Base-by-base conservation (phyloP, 2,797 vertebrate genomes). In the Ceyx erithaca region DNA sequence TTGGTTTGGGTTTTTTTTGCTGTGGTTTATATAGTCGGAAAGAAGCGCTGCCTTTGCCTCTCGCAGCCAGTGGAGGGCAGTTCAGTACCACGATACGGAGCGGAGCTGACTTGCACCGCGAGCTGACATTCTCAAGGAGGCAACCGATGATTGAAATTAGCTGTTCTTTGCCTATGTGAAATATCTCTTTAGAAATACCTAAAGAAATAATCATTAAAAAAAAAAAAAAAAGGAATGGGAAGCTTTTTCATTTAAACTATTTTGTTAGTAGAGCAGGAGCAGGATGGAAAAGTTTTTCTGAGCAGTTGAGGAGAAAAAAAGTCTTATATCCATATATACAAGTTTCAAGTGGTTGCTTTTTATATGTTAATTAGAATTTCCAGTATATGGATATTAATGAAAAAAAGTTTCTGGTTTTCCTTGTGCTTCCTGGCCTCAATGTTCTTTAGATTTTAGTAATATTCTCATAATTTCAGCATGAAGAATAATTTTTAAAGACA, bases 21-120 rank as follows among this genome's bases (percentile, higher is more conserved):
- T 2, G 51, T 8, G 61, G 16, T 35, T 87, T 64, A 67, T 26
- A 4, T 0, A 10, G 30, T 12, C 18, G 19, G 15, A 59, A 28
- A 12, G 33, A 33, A 55, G 15, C 23, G 28, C 15, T 94, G 95
- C 51, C 45, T 83, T 97, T 97, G 87, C 88, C 46, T 78, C 19
- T 75, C 14, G 35, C 11, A 35, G 79, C 97, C 98, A 97, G 97
- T 88, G 98, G 98, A 98, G 98, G 97, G 97, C 98, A 97, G 96
- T 94, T 96, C 87, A 85, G 96, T 82, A 96, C 96, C 97, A 94
- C 2, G 89, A 20, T 95, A 96, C 2, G 3, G 82, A 90, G 37
- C 9, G 2, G 33, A 51, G 58, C 51, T 3, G 20, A 14, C 7
- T 51, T 75, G 72, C 66, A 81, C 37, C 20, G 40, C 33, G 22